These are phyloP conservation scores for Falco peregrinus DNA, from an alignment of 2,797 vertebrate genomes.

Conservation along the genomic window DNA sequence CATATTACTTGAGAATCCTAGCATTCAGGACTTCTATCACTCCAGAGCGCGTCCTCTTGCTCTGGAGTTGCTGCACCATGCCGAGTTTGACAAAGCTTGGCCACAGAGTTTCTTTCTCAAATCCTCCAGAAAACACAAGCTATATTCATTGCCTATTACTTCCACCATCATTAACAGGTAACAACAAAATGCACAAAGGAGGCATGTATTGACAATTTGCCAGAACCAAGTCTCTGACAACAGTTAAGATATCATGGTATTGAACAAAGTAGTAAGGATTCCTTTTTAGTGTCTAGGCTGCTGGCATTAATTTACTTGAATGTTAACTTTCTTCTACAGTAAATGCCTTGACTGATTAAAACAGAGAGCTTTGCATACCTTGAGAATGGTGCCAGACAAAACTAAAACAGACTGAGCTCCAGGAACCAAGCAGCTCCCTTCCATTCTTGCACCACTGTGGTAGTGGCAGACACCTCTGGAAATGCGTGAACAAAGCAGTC, in stretches of 20 bases:
- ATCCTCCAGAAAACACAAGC: background rate
- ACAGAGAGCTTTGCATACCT: background rate
- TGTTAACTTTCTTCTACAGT: background rate
- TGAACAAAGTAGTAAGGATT: background rate
- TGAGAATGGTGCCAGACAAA: background rate
- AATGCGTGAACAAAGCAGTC: background rate
- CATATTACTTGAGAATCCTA: background rate
- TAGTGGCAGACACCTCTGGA: background rate
- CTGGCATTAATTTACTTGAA: background rate
- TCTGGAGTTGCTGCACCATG: background rate
- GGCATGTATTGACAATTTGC: background rate
- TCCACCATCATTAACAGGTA: background rate
- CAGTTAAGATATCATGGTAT: background rate
- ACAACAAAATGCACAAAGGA: background rate
- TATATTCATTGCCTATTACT: background rate
- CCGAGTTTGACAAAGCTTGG: background rate
- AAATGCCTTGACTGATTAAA: background rate
- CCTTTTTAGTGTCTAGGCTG: background rate
- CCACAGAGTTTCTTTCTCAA: background rate
- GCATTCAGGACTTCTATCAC: background rate
- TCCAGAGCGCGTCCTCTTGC: fast-evolving
- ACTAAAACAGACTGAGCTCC: background rate
- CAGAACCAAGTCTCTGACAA: background rate
- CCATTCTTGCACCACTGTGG: background rate
- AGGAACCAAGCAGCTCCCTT: background rate